Conservation (phyloP, 2,113 vertebrate species). For the Candoia aspera region DNA sequence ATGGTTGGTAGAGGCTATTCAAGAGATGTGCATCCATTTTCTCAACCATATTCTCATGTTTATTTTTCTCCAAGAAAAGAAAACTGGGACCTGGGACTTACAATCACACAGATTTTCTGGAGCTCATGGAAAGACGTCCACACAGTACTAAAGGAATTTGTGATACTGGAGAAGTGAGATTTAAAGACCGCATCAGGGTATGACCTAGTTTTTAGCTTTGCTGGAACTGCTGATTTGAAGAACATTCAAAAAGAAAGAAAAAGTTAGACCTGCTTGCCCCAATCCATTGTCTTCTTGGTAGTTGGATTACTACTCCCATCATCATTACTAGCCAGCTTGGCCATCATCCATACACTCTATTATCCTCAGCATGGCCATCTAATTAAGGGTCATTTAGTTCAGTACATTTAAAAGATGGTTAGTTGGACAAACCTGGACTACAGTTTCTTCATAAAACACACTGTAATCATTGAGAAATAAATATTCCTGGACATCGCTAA, state of each 20-base stretch:
- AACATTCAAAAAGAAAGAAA: neutral
- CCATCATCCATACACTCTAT: neutral
- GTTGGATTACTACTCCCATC: neutral
- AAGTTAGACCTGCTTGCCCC: neutral
- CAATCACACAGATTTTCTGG: slow-evolving; percentile 68
- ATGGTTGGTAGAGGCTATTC: neutral
- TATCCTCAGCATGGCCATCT: neutral
- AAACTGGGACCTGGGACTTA: slow-evolving; percentile 73
- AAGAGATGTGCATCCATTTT: neutral
- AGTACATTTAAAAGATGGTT: neutral
- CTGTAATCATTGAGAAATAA: neutral
- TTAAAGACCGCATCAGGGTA: slow-evolving; percentile 66
- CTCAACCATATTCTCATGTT: neutral
- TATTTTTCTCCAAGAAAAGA: slow-evolving; percentile 53
- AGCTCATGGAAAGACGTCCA: slow-evolving; percentile 62
- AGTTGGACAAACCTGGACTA: too few relatives aligned
- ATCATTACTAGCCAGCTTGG: too few relatives aligned
- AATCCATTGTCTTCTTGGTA: neutral
- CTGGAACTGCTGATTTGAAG: neutral
- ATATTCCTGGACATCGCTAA: neutral
- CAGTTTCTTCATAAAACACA: neutral
- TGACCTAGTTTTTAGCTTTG: neutral
- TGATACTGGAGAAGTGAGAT: slow-evolving; percentile 66
- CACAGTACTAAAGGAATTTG: slow-evolving; percentile 70
- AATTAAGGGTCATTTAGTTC: neutral